These are phyloP conservation scores for Motacilla tschutschensis DNA, from an alignment of 2,113 vertebrate genomes.

Conservation along the genomic window DNA sequence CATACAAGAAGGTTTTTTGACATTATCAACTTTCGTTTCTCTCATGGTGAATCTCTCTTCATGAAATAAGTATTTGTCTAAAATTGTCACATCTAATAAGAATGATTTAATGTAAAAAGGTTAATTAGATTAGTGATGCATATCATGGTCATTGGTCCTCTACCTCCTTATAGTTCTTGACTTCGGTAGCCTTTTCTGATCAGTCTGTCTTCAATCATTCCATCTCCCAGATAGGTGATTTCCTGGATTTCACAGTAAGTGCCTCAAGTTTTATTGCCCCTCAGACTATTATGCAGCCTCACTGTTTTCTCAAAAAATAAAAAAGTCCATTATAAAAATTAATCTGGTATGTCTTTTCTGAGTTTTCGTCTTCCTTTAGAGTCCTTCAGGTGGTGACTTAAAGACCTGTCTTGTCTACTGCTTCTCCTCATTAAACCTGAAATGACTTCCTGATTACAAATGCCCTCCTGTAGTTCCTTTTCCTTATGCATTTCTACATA, in stretches of 20 bases:
- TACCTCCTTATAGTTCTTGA: neutral
- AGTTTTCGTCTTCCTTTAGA: neutral
- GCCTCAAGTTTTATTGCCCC: neutral
- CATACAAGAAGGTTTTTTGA: rapidly evolving
- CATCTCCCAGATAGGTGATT: neutral
- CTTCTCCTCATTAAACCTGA: conserved; percentile 28
- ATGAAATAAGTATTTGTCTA: neutral
- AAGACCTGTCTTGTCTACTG: conserved; percentile 30
- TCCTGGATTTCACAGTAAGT: neutral
- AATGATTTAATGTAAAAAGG: neutral
- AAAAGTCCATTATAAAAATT: neutral
- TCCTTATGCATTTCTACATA: neutral
- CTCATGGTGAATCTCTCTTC: neutral
- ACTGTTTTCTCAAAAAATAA: neutral
- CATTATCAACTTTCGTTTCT: neutral
- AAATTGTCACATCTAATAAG: neutral
- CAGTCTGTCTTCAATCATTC: neutral
- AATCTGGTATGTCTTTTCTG: neutral
- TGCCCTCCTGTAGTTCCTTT: conserved; percentile 4
- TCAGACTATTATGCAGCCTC: neutral
- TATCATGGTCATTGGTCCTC: neutral
- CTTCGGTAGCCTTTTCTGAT: neutral
- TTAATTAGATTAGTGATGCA: neutral
- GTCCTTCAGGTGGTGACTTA: conserved; percentile 36
- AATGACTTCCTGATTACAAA: conserved; percentile 44